phyloP scores from a whole-genome alignment of 2,888 invertebrate species.

The Autographa pulchrina region DNA sequence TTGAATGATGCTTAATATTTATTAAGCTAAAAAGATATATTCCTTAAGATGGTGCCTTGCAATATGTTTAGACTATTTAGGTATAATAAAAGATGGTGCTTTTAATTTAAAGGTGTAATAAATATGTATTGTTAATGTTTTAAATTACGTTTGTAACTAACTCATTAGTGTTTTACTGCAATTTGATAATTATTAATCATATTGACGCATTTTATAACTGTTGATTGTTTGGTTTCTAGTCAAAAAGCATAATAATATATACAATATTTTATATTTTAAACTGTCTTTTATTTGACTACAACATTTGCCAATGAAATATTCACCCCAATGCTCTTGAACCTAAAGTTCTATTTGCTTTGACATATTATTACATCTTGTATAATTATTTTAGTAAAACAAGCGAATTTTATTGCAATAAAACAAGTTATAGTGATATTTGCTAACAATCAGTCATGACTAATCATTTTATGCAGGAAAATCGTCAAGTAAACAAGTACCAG shows the following conservation, averaged over 20 bases:
- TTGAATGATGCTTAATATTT: conserved; percentile 67
- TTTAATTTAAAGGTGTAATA: neutral
- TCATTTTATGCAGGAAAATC: conserved; percentile 41
- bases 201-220: conserved; percentile 11
- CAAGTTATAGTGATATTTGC: neutral
- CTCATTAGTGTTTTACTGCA: neutral
- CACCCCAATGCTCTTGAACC: neutral
- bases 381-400: neutral
- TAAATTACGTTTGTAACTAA: neutral
- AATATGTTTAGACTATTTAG: conserved; percentile 20
- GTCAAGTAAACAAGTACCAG: conserved; percentile 58
- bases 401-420: neutral
- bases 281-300: neutral
- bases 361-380: neutral
- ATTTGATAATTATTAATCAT: neutral
- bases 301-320: neutral
- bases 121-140: neutral
- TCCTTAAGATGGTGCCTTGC: conserved; percentile 47
- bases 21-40: conserved; percentile 21
- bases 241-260: conserved; percentile 51
- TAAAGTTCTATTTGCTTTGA: neutral
- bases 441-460: neutral
- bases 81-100: conserved; percentile 8
- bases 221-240: conserved; percentile 65
- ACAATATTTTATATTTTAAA: conserved; percentile 3